Base-by-base conservation (phyloP, 2,888 invertebrate genomes). In the Spisula solida region DNA sequence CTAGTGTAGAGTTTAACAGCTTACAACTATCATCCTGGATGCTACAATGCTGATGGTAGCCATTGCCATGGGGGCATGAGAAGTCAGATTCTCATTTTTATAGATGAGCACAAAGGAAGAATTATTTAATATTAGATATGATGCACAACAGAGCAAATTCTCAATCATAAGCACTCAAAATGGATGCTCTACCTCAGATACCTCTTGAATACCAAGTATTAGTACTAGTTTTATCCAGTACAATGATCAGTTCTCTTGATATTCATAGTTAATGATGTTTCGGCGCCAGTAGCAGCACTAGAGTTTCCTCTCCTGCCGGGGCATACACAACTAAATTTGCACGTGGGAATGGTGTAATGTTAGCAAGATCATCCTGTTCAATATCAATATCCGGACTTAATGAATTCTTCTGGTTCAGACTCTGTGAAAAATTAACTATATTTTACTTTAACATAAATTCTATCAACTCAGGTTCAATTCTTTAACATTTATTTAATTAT, bases 231-330 rank as follows among this genome's bases (percentile, higher is more conserved):
- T 86, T 75, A 89, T 51, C 84, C 86, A 31, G 41, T 70, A 78
- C 41, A 66, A 48, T 34, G 75, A 81, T 94, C 93, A 47, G 91
- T 89, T 89, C 94, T 94, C 78, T 88, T 92, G 29, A 93, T 86
- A 86, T 93, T 94, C 78, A 93, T 81, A 29, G 92, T 93, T 51
- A 94, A 82, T 55, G 89, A 88, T 85, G 91, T 94, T 41, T 91
- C 86, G 5, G 89, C 85, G 12, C 60, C n/a, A 20, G 88, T 85
- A 20, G 90, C 80, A 29, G 93, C 92, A 81, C 93, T 91, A 51
- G 93, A 91, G 81, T 91, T 93, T 34, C 87, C 78, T 94, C 93
- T 8, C 93, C 93, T 79, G 91, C 92, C 34, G 92, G 92, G 2
- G 92, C 92, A 86, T 92, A 92, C 18, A 83, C 34, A 48, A 84